Conservation (phyloP, 2,888 invertebrate genomes). For the Chloroclysta siterata region DNA sequence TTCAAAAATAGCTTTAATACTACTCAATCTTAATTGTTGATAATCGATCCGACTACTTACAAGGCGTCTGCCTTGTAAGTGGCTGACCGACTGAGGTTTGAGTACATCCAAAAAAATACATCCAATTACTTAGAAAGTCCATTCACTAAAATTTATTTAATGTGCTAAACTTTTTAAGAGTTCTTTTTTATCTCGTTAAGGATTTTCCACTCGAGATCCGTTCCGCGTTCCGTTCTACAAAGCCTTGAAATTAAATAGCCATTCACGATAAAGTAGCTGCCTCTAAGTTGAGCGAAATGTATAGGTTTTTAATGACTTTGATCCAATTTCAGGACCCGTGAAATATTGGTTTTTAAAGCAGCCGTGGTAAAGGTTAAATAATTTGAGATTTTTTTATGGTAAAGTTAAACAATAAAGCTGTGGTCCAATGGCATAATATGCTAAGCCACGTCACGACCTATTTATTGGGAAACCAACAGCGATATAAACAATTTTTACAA, state of each 20-base stretch:
- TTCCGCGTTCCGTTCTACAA: conserved; percentile 27
- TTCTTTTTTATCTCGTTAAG: conserved; percentile 37
- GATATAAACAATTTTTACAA: too few species aligned
- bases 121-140: conserved; percentile 33
- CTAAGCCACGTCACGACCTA: too few species aligned
- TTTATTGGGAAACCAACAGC: too few species aligned
- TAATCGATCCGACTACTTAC: too few species aligned
- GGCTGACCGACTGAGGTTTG: background rate
- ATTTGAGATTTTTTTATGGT: background rate
- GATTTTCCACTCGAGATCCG: conserved; percentile 34
- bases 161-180: conserved; percentile 30
- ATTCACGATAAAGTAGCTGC: conserved; percentile 39
- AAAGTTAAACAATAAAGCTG: too few species aligned
- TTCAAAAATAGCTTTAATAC: too few species aligned
- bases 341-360: conserved; percentile 34
- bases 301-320: conserved; percentile 42
- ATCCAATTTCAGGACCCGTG: conserved; percentile 34
- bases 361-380: background rate
- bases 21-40: too few species aligned
- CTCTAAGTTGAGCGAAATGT: conserved; percentile 35
- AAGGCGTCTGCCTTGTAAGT: too few species aligned
- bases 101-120: conserved; percentile 7
- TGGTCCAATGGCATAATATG: too few species aligned
- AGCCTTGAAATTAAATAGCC: conserved; percentile 40
- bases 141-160: conserved; percentile 33